phyloP scores from a whole-genome alignment of 2,113 vertebrate genomes.

The Narcine bancroftii region DNA sequence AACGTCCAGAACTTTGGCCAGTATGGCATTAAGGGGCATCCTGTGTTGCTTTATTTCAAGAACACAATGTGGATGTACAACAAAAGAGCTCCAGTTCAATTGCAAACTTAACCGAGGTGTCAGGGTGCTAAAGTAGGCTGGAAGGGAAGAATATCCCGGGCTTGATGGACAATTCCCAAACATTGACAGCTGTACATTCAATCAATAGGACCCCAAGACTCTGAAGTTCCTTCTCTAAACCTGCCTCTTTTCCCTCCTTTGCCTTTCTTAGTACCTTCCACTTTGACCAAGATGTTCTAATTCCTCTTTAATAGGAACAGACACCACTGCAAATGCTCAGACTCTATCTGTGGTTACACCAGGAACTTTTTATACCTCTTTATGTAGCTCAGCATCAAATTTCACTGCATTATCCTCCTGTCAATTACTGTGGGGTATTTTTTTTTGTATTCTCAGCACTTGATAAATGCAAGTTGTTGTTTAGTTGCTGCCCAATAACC shows the following conservation, averaged over 20 bases:
- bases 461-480: no score
- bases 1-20: neutral
- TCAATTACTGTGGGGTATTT: no score
- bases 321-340: no score
- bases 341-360: no score
- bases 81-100: neutral
- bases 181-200: neutral
- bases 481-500: no score
- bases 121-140: neutral
- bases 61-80: neutral
- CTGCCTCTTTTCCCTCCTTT: neutral
- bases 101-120: neutral
- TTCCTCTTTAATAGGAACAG: neutral
- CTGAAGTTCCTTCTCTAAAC: no score
- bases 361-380: no score
- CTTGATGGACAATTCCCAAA: no score
- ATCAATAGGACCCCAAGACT: neutral
- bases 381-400: no score
- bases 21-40: neutral
- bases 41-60: neutral
- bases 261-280: neutral
- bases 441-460: no score
- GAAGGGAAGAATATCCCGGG: no score
- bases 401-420: no score
- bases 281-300: neutral